Percentiles rank a stretch among this genome's conserved stretches.
Conservation (phyloP, 1,140 invertebrate species). For the Brachionus koreanus region DNA sequence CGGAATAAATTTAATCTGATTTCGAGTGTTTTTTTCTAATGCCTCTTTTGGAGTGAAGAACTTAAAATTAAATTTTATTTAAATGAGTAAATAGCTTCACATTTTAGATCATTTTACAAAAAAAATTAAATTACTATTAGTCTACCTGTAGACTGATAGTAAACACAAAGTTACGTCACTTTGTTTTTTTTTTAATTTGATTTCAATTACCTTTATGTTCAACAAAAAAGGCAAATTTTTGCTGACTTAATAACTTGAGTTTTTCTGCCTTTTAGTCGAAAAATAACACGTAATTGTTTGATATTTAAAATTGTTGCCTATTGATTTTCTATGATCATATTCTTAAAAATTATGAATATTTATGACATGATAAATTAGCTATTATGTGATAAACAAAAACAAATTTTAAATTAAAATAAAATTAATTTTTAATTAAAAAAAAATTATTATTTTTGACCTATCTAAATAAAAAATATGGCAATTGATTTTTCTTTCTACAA, state of each 20-base stretch:
- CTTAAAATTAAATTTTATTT: background rate
- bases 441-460: background rate
- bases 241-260: background rate
- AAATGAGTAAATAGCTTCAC: background rate
- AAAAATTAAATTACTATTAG: background rate
- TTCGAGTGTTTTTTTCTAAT: background rate
- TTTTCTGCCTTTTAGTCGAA: background rate
- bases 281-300: background rate
- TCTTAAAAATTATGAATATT: background rate
- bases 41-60: conserved; percentile 30
- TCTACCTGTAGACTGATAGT: background rate
- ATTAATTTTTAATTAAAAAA: background rate
- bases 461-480: background rate
- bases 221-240: background rate
- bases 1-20: conserved; percentile 20
- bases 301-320: background rate
- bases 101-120: background rate
- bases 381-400: background rate
- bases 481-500: no score
- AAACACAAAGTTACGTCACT: background rate
- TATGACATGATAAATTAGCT: background rate
- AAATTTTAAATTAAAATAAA: background rate
- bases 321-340: background rate
- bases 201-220: background rate
- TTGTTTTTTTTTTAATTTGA: background rate